Percentiles rank a stretch among this genome's conserved stretches.
Evolutionary conservation across 2,888 invertebrate genomes (phyloP).

Genomic region (Macrostomum cliftonense): DNA sequence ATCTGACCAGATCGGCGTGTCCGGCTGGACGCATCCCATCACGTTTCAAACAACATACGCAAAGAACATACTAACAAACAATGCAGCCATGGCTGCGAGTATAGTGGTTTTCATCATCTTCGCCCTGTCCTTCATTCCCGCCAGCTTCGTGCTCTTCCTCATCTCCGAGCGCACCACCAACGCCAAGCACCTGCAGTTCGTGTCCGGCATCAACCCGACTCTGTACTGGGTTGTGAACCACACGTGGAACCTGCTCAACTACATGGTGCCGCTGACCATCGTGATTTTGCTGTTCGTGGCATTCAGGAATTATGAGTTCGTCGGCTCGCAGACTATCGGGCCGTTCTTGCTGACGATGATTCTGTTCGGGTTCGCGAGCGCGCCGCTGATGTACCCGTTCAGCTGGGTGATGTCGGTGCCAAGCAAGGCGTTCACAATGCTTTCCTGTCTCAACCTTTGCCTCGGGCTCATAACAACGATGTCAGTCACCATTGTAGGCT

Average conservation of each 20-base stretch:
- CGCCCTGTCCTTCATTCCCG: constrained; percentile 51
- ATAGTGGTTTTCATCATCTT: constrained; percentile 42
- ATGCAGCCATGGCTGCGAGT: constrained; percentile 15
- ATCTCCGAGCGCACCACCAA: constrained; percentile 54
- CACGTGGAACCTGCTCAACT: constrained; percentile 57
- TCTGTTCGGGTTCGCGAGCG: constrained; percentile 49
- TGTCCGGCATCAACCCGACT: constrained; percentile 43
- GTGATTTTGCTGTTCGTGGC: constrained; percentile 53
- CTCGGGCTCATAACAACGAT: constrained; percentile 46
- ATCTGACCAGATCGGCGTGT: constrained; percentile 44
- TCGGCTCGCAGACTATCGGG: constrained; percentile 49
- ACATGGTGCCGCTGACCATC: constrained; percentile 48
- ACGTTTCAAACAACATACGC: constrained; percentile 56
- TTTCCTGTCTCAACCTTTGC: constrained; percentile 62
- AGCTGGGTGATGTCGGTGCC: constrained; percentile 52
- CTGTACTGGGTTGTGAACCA: constrained; percentile 58
- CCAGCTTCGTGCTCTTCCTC: constrained; percentile 58
- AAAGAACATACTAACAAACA: constrained; percentile 40
- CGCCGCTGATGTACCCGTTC: constrained; percentile 52
- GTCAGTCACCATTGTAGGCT: constrained; percentile 53
- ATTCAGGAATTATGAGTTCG: constrained; percentile 61
- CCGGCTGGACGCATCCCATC: constrained; percentile 59
- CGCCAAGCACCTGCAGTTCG: constrained; percentile 53
- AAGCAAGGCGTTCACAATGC: constrained; percentile 60
- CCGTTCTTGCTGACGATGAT: constrained; percentile 49